phyloP scores from a whole-genome alignment of 2,113 vertebrate genomes.

The Hoplias malabaricus region DNA sequence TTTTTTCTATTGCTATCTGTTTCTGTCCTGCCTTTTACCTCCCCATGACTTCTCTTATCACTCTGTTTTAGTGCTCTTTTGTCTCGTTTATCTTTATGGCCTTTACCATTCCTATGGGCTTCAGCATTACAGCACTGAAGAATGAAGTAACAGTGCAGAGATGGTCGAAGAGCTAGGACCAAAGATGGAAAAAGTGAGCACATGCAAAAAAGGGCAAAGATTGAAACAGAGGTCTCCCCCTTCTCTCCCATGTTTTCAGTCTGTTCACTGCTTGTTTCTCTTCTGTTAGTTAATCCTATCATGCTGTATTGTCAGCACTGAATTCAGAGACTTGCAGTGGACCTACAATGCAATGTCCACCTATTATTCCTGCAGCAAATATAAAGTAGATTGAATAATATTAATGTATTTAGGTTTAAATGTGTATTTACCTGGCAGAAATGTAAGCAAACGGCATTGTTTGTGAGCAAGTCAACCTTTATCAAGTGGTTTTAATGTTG shows the following conservation, averaged over 20 bases:
- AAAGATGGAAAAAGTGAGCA: not conserved
- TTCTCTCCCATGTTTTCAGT: not conserved
- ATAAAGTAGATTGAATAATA: no score
- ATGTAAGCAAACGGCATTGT: no score
- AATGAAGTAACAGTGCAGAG: not conserved
- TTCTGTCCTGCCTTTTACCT: not conserved
- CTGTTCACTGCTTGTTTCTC: not conserved
- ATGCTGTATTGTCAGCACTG: not conserved
- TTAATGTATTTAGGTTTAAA: no score
- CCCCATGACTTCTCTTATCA: conserved; percentile 4
- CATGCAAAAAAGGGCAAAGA: not conserved
- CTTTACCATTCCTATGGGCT: not conserved
- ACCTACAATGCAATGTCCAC: no score
- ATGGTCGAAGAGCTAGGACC: not conserved
- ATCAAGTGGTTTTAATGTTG: no score
- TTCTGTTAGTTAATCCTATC: not conserved
- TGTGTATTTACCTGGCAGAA: no score
- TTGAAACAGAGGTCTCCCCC: not conserved
- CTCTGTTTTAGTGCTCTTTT: not conserved
- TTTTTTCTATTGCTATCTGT: not conserved
- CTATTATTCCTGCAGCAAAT: no score
- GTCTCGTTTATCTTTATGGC: conserved; percentile 16
- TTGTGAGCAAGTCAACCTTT: no score
- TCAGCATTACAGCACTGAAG: not conserved
- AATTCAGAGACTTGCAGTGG: not conserved